Evolutionary conservation across 1,140 invertebrate species (phyloP), one percentile per base, ranked within the genome.

Genomic region (Hormaphis cornu): DNA sequence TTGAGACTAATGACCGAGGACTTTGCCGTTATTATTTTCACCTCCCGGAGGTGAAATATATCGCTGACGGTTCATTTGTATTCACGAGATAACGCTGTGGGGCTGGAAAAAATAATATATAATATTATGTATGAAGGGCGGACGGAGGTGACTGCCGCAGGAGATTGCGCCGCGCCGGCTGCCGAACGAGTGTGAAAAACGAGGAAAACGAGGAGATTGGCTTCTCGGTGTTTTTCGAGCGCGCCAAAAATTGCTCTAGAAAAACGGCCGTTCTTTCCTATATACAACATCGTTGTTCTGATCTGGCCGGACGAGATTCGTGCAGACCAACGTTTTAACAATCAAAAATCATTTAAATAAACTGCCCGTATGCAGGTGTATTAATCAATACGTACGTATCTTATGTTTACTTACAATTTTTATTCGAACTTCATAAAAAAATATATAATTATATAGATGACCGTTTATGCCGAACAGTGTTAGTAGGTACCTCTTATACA

Each of bases 11-110:
- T 61, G 42, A 46, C 42, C n/a, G 40, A 20, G 24, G 42, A 44
- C 40, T 61, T 61, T 61, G 58, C 22, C 58, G 42, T n/a, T 61
- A 46, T 61, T 61, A 61, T 61, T 61, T 61, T 61, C 46, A 44
- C 58, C 26, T 63, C 28, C n/a, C n/a, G 28, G 40, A 28, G 58
- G 44, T 66, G 44, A 48, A 66, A 66, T 61, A 46, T 12, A 66
- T 44, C 18, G 42, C n/a, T 48, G 61, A 44, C 20, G 61, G 61
- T 46, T 66, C 61, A 66, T 66, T 66, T 66, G 44, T 66, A 66
- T 66, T 66, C 61, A 66, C 61, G 30, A 50, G 61, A 66, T 66
- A 66, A 66, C 61, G 48, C 28, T 30, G 18, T 18, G 42, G 61
- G 26, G 35, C 18, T 66, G 61, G 50, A 66, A 66, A 61, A 63